These are phyloP conservation scores for Crax fasciolata DNA, from an alignment of 2,797 vertebrate species.

Conservation along the genomic window DNA sequence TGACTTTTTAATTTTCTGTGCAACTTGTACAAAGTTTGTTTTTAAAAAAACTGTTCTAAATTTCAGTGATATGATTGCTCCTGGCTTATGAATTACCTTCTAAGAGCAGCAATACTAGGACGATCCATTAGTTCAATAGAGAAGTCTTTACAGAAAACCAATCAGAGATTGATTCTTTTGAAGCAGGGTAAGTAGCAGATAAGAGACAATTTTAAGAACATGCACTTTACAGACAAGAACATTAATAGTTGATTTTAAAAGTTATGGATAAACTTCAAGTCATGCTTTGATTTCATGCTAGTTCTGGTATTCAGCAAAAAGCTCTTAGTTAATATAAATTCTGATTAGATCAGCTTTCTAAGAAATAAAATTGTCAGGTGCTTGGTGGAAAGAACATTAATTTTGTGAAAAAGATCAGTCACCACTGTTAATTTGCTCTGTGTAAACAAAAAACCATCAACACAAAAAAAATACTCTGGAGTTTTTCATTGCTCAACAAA, in stretches of 20 bases:
- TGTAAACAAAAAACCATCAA: background rate
- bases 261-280: background rate
- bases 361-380: background rate
- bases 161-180: background rate
- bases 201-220: constrained; percentile 27
- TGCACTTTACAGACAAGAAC: constrained; percentile 35
- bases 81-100: constrained; percentile 1
- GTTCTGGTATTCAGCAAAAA: constrained; percentile 24
- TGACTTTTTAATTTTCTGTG: background rate
- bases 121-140: background rate
- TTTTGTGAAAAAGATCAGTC: background rate
- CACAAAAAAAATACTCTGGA: background rate
- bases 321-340: background rate
- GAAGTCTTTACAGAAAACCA: background rate
- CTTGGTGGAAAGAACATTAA: background rate
- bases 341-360: constrained; percentile 24
- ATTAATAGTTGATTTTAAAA: background rate
- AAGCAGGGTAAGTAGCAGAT: background rate
- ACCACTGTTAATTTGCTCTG: background rate
- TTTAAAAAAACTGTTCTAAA: background rate
- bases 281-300: constrained; percentile 40
- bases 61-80: background rate
- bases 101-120: constrained; percentile 26
- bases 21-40: background rate
- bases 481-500: background rate